Percentiles rank a stretch among this genome's conserved stretches.
phyloP scores from a whole-genome alignment of 1,140 invertebrate species.

The Meloidogyne exigua region DNA sequence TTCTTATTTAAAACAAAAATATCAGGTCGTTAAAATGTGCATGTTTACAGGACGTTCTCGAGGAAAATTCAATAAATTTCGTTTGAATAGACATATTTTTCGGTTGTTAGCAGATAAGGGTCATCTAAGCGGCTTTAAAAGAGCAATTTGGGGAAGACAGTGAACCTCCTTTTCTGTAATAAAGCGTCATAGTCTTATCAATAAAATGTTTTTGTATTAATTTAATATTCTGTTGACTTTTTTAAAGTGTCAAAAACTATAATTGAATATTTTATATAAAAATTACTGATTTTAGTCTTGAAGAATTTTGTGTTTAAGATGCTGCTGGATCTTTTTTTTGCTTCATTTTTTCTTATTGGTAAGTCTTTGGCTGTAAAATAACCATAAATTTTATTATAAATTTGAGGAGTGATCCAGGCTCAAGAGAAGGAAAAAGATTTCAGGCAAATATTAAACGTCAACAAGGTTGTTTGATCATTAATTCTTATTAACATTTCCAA shows the following conservation, averaged over 20 bases:
- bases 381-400: background rate
- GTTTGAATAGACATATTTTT: slow-evolving; percentile 57
- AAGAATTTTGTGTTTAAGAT: background rate
- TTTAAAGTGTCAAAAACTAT: too few species aligned
- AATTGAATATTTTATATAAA: too few species aligned
- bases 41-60: slow-evolving; percentile 57
- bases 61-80: slow-evolving; percentile 61
- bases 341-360: background rate
- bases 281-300: background rate
- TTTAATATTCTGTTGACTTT: background rate
- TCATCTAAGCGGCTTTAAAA: slow-evolving; percentile 54
- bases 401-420: background rate
- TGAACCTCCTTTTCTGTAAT: background rate
- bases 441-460: slow-evolving; percentile 23
- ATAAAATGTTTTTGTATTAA: background rate
- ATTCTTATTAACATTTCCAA: slow-evolving; percentile 11
- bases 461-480: slow-evolving; percentile 1
- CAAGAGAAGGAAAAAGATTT: background rate
- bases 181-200: too few species aligned
- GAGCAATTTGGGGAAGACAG: slow-evolving; percentile 57
- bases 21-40: slow-evolving; percentile 56
- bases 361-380: background rate
- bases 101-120: slow-evolving; percentile 56
- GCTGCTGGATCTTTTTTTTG: background rate
- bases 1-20: too few species aligned